phyloP scores from a whole-genome alignment of 2,888 invertebrate genomes.

The Andrena bicolor region DNA sequence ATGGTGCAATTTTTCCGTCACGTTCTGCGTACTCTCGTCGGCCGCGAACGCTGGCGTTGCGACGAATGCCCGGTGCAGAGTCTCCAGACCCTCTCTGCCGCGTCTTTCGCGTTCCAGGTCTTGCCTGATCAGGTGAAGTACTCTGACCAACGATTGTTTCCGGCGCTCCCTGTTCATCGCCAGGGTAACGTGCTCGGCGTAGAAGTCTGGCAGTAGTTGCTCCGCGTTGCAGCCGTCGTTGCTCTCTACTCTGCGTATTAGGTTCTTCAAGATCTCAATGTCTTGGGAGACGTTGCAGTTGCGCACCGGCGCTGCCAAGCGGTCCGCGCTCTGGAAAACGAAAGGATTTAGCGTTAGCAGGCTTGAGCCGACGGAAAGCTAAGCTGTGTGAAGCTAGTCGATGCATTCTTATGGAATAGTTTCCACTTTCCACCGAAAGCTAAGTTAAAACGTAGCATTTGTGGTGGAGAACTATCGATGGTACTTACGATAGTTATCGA shows the following conservation, averaged over 20 bases:
- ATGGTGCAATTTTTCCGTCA: slow-evolving; percentile 96
- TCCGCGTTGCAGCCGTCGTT: slow-evolving; percentile 90
- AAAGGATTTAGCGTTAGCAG: neutral
- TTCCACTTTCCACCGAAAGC: too few species aligned
- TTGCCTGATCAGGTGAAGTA: slow-evolving; percentile 93
- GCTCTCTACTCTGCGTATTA: slow-evolving; percentile 89
- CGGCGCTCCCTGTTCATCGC: slow-evolving; percentile 97
- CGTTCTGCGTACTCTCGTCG: slow-evolving; percentile 96
- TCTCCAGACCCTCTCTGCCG: slow-evolving; percentile 95
- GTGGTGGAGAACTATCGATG: too few species aligned
- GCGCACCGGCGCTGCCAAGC: slow-evolving; percentile 89
- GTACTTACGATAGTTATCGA: too few species aligned
- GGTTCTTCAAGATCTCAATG: slow-evolving; percentile 90
- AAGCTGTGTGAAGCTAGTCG: too few species aligned
- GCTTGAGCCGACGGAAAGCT: neutral
- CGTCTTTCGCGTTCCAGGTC: slow-evolving; percentile 96
- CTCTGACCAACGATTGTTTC: slow-evolving; percentile 93
- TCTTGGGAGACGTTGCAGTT: slow-evolving; percentile 87
- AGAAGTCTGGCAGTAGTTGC: slow-evolving; percentile 96
- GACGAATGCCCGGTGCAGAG: slow-evolving; percentile 94
- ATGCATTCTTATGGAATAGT: too few species aligned
- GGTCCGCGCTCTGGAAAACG: slow-evolving; percentile 88
- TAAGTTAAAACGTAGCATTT: too few species aligned
- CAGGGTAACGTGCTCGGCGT: slow-evolving; percentile 96
- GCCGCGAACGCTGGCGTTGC: slow-evolving; percentile 94